These are phyloP conservation scores for Metaphire vulgaris DNA, from an alignment of 1,140 invertebrate genomes.

Conservation along the genomic window DNA sequence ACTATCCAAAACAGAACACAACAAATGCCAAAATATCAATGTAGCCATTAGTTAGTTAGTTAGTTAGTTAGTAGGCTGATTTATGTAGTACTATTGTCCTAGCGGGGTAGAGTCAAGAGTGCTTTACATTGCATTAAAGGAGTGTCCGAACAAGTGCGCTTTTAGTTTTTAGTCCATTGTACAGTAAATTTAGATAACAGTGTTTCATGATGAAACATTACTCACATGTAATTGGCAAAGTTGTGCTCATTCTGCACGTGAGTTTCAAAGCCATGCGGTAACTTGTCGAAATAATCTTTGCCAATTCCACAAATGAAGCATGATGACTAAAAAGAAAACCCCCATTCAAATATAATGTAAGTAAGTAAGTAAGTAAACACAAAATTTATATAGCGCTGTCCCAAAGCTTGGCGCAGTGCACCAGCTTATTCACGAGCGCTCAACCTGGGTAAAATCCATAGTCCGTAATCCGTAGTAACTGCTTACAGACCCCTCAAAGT, in stretches of 20 bases:
- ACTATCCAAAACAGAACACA: neutral
- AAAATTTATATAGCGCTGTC: too few species aligned
- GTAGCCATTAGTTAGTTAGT: neutral
- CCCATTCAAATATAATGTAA: too few species aligned
- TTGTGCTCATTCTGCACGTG: conserved; percentile 98
- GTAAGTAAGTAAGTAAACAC: too few species aligned
- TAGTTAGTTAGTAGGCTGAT: conserved; percentile 13
- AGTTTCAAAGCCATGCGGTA: conserved; percentile 86
- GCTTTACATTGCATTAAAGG: neutral
- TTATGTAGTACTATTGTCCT: conserved; percentile 13
- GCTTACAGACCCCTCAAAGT: too few species aligned
- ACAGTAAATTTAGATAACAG: neutral
- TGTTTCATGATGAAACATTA: conserved; percentile 32
- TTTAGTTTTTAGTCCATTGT: too few species aligned
- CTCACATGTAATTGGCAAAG: conserved; percentile 99
- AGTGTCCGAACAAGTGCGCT: too few species aligned
- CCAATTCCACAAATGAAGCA: conserved; percentile 99
- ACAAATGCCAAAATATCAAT: neutral
- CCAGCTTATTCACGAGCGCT: too few species aligned
- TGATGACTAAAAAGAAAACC: conserved; percentile 67
- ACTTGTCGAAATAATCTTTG: conserved; percentile 98
- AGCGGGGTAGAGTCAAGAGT: neutral
- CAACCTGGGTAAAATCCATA: too few species aligned
- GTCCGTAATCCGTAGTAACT: too few species aligned
- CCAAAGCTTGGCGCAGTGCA: too few species aligned